Conservation (phyloP, 2,113 vertebrate species). For the Tragelaphus scriptus region DNA sequence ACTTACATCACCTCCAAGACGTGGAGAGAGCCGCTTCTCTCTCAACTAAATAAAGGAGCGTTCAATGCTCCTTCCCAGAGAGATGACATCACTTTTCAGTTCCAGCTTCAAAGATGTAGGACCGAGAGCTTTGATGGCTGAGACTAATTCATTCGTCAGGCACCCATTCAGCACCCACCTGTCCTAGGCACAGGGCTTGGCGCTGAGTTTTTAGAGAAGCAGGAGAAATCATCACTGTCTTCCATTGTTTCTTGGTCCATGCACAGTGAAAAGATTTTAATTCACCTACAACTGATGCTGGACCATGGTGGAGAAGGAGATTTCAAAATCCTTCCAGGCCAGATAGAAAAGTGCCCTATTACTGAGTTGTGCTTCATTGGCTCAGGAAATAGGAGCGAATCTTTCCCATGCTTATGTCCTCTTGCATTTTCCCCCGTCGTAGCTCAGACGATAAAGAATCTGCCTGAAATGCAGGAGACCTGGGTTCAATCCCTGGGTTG, state of each 20-base stretch:
- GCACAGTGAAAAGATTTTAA: fast-evolving
- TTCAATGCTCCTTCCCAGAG: fast-evolving
- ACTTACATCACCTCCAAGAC: not conserved
- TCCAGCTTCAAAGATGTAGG: not conserved
- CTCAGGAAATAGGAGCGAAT: not conserved
- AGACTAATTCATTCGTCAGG: fast-evolving
- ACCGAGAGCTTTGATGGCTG: not conserved
- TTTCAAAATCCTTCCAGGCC: not conserved
- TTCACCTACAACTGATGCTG: fast-evolving
- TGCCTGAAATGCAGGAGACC: not conserved
- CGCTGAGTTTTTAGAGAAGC: not conserved
- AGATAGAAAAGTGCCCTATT: fast-evolving
- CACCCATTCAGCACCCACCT: not conserved
- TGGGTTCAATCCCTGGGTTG: not conserved
- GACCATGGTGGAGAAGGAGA: not conserved
- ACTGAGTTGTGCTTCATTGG: fast-evolving
- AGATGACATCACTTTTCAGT: too few species aligned
- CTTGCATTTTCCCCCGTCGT: not conserved
- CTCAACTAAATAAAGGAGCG: not conserved
- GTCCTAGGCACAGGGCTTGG: not conserved
- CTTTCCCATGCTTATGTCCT: not conserved
- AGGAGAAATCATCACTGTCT: fast-evolving
- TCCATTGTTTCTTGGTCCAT: fast-evolving
- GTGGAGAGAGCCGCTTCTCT: not conserved
- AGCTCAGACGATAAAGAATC: not conserved